Evolutionary conservation across 2,888 invertebrate species (phyloP), one percentile per base, ranked within the genome.

Genomic region (Epistrophella euchroma): DNA sequence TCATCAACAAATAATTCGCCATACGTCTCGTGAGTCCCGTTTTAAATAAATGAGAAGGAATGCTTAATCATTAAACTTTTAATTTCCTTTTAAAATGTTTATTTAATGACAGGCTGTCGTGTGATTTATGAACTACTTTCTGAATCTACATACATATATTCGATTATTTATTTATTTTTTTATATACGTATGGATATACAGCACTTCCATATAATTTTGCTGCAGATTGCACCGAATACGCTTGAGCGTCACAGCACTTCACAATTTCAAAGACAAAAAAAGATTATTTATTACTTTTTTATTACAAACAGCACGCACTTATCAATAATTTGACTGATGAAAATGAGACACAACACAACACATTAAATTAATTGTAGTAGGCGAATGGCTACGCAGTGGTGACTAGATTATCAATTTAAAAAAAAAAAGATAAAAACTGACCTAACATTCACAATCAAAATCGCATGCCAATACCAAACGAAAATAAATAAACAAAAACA

Each of bases 41-140:
- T 62, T 62, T 32, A 40, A 70, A 70, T 66, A 45, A 62, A 70
- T 25, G 10, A 40, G 60, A 81, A 40, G 60, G 75, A 62, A 68
- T 79, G 15, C 5, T 4, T 40, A 68, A 83, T 28, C 47, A 58
- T 19, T 75, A 43, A 32, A 82, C 56, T 64, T 66, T 62, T 37
- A n/a, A 68, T 80, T 80, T 55, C 74, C 43, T 80, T 79, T 75
- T 79, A 62, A 62, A 40, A 60, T 76, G 40, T 80, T 76, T 76
- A 68, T 81, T 85, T 85, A 85, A 76, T 66, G 85, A 85, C 71
- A 45, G 19, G 45, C 66, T 68, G 47, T 35, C 25, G 35, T 75
- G 66, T 72, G 75, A 72, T 85, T 85, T 85, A 85, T 81, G 75
- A 66, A 60, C 81, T 68, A 60, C 68, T 76, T 55, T 68, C 28